Evolutionary conservation across 2,888 invertebrate species (phyloP).

Genomic region (Pyralis farinalis): DNA sequence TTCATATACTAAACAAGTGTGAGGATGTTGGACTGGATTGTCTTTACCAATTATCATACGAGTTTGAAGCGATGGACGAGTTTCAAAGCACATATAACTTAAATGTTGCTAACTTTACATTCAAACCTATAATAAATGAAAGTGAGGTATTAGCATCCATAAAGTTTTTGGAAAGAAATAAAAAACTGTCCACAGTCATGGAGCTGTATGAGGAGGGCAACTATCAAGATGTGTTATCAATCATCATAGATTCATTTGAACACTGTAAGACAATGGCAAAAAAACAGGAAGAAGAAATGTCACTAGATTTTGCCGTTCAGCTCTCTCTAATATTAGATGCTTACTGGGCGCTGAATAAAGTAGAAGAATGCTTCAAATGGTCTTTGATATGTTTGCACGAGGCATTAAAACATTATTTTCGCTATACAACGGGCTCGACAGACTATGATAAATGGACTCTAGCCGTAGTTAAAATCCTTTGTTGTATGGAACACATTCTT

Average conservation of each 20-base stretch:
- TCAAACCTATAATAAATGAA: slow-evolving; percentile 58
- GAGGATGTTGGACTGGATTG: slow-evolving; percentile 65
- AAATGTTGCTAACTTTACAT: slow-evolving; percentile 56
- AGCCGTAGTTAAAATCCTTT: slow-evolving; percentile 66
- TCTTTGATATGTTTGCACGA: slow-evolving; percentile 89
- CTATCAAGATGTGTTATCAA: slow-evolving; percentile 84
- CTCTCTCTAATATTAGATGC: slow-evolving; percentile 84
- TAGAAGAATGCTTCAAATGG: slow-evolving; percentile 87
- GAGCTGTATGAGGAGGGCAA: slow-evolving; percentile 83
- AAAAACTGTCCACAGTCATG: slow-evolving; percentile 83
- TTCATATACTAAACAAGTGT: slow-evolving; percentile 57
- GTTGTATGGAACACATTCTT: slow-evolving; percentile 69
- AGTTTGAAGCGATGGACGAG: slow-evolving; percentile 70
- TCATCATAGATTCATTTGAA: slow-evolving; percentile 85
- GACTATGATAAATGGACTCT: slow-evolving; percentile 72
- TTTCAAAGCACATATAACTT: slow-evolving; percentile 49
- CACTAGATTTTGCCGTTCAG: slow-evolving; percentile 79
- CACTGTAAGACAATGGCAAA: slow-evolving; percentile 67
- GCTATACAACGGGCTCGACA: slow-evolving; percentile 58
- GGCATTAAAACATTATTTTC: slow-evolving; percentile 83
- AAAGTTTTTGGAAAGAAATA: slow-evolving; percentile 70
- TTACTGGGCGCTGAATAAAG: slow-evolving; percentile 82
- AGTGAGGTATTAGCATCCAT: slow-evolving; percentile 53
- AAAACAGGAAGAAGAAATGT: slow-evolving; percentile 67
- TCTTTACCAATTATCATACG: slow-evolving; percentile 60